Conservation (phyloP, 2,113 vertebrate species). For the Colius striatus region DNA sequence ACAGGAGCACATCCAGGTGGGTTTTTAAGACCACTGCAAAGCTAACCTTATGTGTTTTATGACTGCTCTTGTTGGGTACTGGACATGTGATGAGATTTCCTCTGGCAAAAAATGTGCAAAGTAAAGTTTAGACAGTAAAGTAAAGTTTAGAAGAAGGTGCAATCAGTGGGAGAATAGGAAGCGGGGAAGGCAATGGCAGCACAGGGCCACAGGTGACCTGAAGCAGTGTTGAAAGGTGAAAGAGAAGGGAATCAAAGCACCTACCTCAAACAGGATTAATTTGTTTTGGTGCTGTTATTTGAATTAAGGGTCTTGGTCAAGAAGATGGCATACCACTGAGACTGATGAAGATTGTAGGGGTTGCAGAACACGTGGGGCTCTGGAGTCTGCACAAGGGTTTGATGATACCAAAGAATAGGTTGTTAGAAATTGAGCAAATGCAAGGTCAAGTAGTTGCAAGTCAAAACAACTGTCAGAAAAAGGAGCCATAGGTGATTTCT, state of each 20-base stretch:
- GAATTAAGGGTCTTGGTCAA: neutral
- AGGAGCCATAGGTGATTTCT: rapidly evolving
- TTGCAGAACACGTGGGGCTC: rapidly evolving
- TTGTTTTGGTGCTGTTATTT: neutral
- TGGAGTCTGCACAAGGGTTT: neutral
- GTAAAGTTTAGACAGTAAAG: neutral
- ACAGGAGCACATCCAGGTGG: no score
- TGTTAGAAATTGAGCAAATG: neutral
- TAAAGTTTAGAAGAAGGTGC: neutral
- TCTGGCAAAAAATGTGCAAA: neutral
- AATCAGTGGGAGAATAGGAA: neutral
- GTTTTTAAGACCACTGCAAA: no score
- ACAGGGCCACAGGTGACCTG: neutral
- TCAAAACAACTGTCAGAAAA: neutral
- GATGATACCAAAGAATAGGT: rapidly evolving
- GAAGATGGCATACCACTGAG: rapidly evolving
- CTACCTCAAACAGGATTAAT: neutral
- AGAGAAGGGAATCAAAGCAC: neutral
- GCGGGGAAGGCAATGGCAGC: neutral
- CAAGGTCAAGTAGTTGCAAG: neutral
- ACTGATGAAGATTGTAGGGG: neutral
- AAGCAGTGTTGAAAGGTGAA: neutral
- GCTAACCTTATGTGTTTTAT: neutral
- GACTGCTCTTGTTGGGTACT: neutral
- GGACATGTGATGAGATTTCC: neutral